Conservation (phyloP, 2,888 invertebrate species). For the Marronus borbonicus region DNA sequence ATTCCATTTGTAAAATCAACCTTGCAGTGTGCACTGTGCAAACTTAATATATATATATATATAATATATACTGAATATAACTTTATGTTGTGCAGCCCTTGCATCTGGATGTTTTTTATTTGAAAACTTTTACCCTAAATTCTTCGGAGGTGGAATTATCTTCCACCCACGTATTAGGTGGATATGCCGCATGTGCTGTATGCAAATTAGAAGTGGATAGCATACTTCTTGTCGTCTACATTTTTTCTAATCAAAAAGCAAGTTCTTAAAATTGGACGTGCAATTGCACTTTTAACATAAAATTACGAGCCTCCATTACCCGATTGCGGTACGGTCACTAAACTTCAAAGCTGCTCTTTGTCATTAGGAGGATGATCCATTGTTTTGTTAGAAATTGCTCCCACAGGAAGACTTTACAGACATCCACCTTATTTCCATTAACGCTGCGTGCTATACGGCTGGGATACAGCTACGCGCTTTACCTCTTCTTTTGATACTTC, state of each 20-base stretch:
- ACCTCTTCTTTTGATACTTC: slow-evolving; percentile 9
- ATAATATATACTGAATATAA: too few species aligned
- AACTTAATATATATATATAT: too few species aligned
- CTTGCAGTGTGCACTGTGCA: too few species aligned
- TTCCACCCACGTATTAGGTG: too few species aligned
- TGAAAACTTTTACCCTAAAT: too few species aligned
- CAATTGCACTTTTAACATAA: background rate
- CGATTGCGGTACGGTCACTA: slow-evolving; percentile 19
- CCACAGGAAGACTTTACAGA: slow-evolving; percentile 12
- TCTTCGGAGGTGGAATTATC: too few species aligned
- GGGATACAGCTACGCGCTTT: background rate
- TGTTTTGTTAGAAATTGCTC: slow-evolving; percentile 24
- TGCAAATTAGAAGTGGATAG: too few species aligned
- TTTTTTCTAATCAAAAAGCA: slow-evolving; percentile 3
- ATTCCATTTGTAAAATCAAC: too few species aligned
- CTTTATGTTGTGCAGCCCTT: too few species aligned
- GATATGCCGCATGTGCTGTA: too few species aligned
- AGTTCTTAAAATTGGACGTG: slow-evolving; percentile 11
- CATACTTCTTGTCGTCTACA: too few species aligned
- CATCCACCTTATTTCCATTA: slow-evolving; percentile 28
- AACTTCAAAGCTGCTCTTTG: slow-evolving; percentile 13
- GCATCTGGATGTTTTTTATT: too few species aligned
- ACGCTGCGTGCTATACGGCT: background rate
- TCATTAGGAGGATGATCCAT: slow-evolving; percentile 32
- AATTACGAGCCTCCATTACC: slow-evolving; percentile 26